Conservation (phyloP, 2,888 invertebrate genomes). For the Eudasyphora cyanicolor region DNA sequence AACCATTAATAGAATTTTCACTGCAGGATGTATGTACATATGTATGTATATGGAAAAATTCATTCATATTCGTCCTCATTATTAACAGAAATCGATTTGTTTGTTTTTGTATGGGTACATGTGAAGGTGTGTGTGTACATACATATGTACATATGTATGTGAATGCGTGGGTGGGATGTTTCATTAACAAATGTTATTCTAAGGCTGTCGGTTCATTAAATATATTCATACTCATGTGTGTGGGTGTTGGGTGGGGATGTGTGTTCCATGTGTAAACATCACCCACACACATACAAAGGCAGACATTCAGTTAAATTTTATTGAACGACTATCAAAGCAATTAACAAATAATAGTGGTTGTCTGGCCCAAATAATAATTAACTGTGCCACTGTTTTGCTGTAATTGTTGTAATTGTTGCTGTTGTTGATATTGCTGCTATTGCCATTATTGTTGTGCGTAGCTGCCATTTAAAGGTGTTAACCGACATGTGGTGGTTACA, state of each 20-base stretch:
- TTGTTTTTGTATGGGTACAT: no score
- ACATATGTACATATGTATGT: neutral
- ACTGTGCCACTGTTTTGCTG: neutral
- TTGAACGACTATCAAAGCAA: constrained; percentile 29
- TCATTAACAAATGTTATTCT: neutral
- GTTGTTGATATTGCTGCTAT: neutral
- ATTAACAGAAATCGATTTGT: no score
- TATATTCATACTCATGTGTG: neutral
- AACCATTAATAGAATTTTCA: no score
- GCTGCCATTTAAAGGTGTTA: constrained; percentile 11
- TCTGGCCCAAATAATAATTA: constrained; percentile 52
- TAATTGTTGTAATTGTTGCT: neutral
- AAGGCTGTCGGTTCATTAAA: neutral
- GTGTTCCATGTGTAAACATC: neutral
- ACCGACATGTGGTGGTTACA: neutral
- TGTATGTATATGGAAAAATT: no score
- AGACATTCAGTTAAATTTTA: constrained; percentile 30
- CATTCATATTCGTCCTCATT: no score
- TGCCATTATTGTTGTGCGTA: neutral
- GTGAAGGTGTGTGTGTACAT: no score
- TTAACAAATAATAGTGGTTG: constrained; percentile 43
- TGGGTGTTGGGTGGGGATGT: constrained; percentile 24
- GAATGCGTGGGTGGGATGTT: neutral
- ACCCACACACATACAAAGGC: neutral
- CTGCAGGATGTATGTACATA: no score